Evolutionary conservation across 2,797 vertebrate species (phyloP), one percentile per base, ranked within the genome.

Genomic region (Sciaenops ocellatus): DNA sequence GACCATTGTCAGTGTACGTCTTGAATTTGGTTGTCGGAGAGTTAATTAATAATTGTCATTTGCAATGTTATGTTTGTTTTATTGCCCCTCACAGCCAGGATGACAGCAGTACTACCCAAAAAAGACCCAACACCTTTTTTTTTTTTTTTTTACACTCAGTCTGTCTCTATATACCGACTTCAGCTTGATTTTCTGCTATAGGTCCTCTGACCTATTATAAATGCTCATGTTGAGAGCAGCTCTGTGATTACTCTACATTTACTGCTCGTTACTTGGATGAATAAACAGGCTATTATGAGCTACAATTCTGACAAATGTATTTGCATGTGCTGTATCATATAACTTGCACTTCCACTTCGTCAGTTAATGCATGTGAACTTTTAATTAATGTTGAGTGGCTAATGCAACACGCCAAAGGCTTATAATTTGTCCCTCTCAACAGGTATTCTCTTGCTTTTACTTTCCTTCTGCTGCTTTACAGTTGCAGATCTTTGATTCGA

Each of bases 181-280:
- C 17, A 30, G 54, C 70, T 67, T 38, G 46, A 28, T 68, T 72
- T 63, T 24, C 44, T 56, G 20, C 41, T 54, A 1, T 56, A 34
- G 62, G 24, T 72, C 52, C 16, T 54, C 9, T 24, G 20, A 68
- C 17, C 44, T 66, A 38, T 61, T 66, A 24, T 46, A 20, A 16
- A 41, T 51, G 46, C 34, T 63, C 42, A 30, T 65, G 22, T 63
- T 44, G 34, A 12, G 56, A 70, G 62, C 52, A 22, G 46, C 51
- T 73, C 48, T 78, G n/a, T 68, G 30, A 72, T 80, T 63, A 64
- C n/a, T 59, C 12, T 67, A 11, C 52, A 63, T 71, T 62, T 46
- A 46, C 42, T 67, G 71, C 57, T 63, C 52, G 48, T 63, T 57
- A 65, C 22, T 47, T 69, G 73, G 51, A 63, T 52, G 51, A 48